These are phyloP conservation scores for Chydorus sphaericus DNA, from an alignment of 2,888 invertebrate genomes.

Conservation along the genomic window DNA sequence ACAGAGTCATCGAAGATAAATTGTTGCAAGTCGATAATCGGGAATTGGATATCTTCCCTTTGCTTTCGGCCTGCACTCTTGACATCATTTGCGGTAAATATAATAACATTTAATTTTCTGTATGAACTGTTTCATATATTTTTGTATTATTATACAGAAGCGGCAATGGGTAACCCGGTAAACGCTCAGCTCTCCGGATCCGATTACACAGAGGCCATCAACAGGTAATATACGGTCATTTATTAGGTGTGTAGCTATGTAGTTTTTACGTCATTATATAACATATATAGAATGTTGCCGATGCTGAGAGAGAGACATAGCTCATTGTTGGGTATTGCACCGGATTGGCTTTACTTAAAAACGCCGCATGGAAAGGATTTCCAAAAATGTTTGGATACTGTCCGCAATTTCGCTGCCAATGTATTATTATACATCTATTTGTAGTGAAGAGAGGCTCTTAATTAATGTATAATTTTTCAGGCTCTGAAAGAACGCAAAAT, in stretches of 20 bases:
- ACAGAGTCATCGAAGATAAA: conserved; percentile 22
- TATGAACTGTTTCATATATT: too few species aligned
- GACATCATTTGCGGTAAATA: background rate
- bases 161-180: background rate
- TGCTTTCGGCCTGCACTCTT: background rate
- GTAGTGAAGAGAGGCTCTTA: too few species aligned
- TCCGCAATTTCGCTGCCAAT: background rate
- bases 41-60: background rate
- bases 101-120: too few species aligned
- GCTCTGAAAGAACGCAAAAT: too few species aligned
- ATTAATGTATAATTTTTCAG: too few species aligned
- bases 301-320: background rate
- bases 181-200: background rate
- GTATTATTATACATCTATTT: too few species aligned
- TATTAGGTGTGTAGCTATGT: too few species aligned
- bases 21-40: too few species aligned
- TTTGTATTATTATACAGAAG: too few species aligned
- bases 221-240: background rate
- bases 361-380: too few species aligned
- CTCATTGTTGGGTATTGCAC: background rate
- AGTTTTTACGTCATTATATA: too few species aligned
- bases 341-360: background rate
- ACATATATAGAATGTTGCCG: background rate
- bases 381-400: background rate
- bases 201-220: background rate